phyloP scores from a whole-genome alignment of 2,797 vertebrate genomes.

The Acipenser transmontanus region DNA sequence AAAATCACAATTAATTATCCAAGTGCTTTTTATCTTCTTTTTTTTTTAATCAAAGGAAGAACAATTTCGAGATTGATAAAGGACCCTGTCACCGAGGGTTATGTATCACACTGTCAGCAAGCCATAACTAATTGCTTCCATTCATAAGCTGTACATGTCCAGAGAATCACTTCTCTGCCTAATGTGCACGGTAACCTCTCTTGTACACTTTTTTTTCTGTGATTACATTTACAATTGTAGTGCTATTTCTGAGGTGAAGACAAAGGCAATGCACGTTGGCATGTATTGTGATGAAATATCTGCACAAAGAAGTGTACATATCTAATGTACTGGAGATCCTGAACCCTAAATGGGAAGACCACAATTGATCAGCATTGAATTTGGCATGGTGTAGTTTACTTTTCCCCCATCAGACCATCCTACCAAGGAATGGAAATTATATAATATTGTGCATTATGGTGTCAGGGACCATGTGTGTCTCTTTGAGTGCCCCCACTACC shows the following conservation, averaged over 20 bases:
- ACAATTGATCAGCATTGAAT: too few relatives aligned
- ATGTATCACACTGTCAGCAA: constrained; percentile 9
- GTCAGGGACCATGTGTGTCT: too few relatives aligned
- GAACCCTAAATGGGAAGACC: too few relatives aligned
- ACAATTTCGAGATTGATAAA: constrained; percentile 12
- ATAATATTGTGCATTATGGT: too few relatives aligned
- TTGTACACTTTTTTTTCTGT: constrained; percentile 26
- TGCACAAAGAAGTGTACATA: constrained; percentile 26
- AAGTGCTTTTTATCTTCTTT: constrained; percentile 10
- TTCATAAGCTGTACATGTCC: neutral
- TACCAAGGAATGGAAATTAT: too few relatives aligned
- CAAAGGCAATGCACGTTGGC: neutral
- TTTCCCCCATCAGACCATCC: too few relatives aligned
- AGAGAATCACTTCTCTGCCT: constrained; percentile 43
- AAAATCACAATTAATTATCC: constrained; percentile 17
- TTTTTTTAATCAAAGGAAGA: neutral
- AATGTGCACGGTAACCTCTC: constrained; percentile 48
- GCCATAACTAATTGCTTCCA: constrained; percentile 11
- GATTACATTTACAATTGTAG: too few relatives aligned
- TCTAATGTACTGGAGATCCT: neutral
- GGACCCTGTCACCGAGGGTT: constrained; percentile 14
- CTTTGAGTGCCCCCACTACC: too few relatives aligned
- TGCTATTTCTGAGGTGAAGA: too few relatives aligned
- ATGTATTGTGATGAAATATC: constrained; percentile 30
- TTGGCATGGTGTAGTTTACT: too few relatives aligned